phyloP scores from a whole-genome alignment of 2,888 invertebrate species.

The Tortrix viridana region DNA sequence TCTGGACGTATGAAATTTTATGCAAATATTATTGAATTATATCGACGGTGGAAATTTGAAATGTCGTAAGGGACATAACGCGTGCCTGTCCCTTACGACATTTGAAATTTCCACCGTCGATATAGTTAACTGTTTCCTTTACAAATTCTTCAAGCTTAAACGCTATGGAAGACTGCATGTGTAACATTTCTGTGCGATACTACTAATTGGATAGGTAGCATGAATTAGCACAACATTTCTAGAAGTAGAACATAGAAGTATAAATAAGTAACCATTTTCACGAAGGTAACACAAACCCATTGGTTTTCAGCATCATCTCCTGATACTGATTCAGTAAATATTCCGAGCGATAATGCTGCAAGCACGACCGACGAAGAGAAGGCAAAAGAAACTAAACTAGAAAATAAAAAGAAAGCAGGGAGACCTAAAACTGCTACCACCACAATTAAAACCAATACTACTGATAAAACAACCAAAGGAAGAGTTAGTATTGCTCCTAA shows the following conservation, averaged over 20 bases:
- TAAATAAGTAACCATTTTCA: no score
- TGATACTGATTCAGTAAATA: slow-evolving; percentile 60
- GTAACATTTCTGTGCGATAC: no score
- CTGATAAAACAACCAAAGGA: slow-evolving; percentile 16
- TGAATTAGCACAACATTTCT: no score
- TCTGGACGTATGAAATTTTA: slow-evolving; percentile 53
- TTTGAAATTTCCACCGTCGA: no score
- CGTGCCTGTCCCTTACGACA: no score
- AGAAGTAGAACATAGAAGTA: no score
- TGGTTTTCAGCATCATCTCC: slow-evolving; percentile 59
- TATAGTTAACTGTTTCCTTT: no score
- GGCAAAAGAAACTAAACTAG: slow-evolving; percentile 21
- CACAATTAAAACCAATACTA: slow-evolving; percentile 8
- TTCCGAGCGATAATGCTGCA: slow-evolving; percentile 52
- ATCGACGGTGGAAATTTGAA: no score
- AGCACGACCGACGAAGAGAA: slow-evolving; percentile 46
- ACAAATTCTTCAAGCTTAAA: no score
- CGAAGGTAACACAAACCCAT: neutral
- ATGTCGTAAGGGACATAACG: no score
- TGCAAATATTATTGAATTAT: neutral
- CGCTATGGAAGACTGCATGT: no score
- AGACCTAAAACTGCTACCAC: slow-evolving; percentile 40
- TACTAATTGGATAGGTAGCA: no score
- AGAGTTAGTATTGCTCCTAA: slow-evolving; percentile 18
- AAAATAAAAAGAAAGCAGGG: slow-evolving; percentile 6